phyloP scores from a whole-genome alignment of 2,113 vertebrate species.

The Harpagus bidentatus region DNA sequence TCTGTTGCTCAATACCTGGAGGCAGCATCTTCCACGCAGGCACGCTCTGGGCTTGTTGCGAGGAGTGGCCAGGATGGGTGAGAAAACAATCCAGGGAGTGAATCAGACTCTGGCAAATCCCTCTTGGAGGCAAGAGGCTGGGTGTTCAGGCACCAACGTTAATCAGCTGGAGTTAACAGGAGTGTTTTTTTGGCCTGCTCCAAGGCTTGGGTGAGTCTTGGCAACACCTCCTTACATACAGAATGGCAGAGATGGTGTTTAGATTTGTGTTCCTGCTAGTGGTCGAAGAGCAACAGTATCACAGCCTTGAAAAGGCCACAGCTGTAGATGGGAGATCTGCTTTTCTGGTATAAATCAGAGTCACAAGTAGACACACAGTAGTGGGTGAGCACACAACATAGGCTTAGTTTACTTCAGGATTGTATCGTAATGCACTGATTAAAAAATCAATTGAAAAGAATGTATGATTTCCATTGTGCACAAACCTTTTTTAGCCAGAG shows the following conservation, averaged over 20 bases:
- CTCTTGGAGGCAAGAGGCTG: background rate
- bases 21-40: background rate
- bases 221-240: background rate
- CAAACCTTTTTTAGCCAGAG: background rate
- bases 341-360: background rate
- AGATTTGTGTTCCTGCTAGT: background rate
- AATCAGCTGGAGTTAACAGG: background rate
- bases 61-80: background rate
- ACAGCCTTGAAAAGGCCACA: background rate
- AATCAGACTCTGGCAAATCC: background rate
- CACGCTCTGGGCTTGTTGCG: rapidly evolving
- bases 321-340: background rate
- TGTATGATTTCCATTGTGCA: background rate
- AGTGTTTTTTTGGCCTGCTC: background rate
- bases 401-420: background rate
- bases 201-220: background rate
- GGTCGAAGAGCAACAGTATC: background rate
- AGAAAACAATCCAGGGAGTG: background rate
- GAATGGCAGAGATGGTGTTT: background rate
- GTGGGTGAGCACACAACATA: background rate
- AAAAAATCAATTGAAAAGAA: background rate
- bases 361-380: background rate
- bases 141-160: background rate
- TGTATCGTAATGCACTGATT: background rate
- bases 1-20: background rate